Percentiles rank a stretch among this genome's conserved stretches.
Conservation (phyloP, 2,797 vertebrate genomes). For the Liasis olivaceus region DNA sequence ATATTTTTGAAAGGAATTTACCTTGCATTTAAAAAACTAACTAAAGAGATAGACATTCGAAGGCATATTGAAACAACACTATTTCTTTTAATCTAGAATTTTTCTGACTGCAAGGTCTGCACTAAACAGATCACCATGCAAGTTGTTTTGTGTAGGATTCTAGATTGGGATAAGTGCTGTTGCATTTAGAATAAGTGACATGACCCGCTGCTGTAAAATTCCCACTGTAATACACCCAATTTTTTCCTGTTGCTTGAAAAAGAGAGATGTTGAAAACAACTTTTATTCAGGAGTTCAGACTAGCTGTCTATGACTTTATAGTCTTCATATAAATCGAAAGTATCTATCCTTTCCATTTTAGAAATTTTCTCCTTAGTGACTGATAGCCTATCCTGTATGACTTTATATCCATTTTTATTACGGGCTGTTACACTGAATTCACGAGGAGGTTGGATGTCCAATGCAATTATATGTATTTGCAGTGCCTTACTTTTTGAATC, state of each 20-base stretch:
- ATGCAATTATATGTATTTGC: conserved; percentile 21
- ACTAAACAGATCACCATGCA: not conserved
- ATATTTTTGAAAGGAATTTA: not conserved
- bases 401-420: conserved; percentile 2
- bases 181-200: not conserved
- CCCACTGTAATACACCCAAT: no score
- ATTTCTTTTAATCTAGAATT: not conserved
- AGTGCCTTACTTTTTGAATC: not conserved
- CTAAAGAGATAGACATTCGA: not conserved
- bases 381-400: not conserved
- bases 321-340: not conserved
- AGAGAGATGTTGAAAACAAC: conserved; percentile 2
- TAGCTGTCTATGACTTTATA: conserved; percentile 3
- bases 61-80: not conserved
- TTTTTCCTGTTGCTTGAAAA: not conserved
- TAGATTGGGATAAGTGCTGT: not conserved
- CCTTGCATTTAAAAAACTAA: not conserved
- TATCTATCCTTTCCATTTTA: not conserved
- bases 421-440: conserved; percentile 9
- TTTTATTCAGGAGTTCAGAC: not conserved
- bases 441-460: not conserved
- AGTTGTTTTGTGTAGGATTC: not conserved
- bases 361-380: not conserved
- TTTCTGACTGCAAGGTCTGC: not conserved
- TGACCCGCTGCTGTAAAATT: not conserved